Base-by-base conservation (phyloP, 2,888 invertebrate genomes). In the Heterodera filipjevi region DNA sequence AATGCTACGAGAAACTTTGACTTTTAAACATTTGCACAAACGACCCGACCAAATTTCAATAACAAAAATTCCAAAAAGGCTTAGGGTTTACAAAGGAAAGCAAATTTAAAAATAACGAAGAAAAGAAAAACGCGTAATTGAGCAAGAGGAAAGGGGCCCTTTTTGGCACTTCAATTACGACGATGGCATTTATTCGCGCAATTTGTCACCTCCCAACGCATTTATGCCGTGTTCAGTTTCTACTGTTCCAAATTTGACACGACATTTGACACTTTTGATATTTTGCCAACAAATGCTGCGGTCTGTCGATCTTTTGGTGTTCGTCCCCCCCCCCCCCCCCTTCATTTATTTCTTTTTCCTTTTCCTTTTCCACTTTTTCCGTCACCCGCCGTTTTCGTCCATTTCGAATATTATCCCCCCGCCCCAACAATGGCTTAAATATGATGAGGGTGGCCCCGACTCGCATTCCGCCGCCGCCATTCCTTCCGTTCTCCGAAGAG, bases 201-300 rank as follows among this genome's bases (percentile, higher is more conserved):
- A 39, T 39, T 39, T 39, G 39, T 39, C 39, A 39, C 39, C 39
- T 39, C 39, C 12, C 39, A 39, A 59, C 27, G 8, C 59, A 10
- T 27, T 59, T 59, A 10, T 59, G n/a, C 27, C n/a, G 59, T 59
- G 27, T 59, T 59, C 59, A 59, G 10, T 59, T 59, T 59, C 10
- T 0, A 27, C 10, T n/a, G 59, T 59, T 59, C 59, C 59, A 59
- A 59, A 59, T 10, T 59, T 59, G 27, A 6, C 59, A 59, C 6
- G 59, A 59, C 59, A 59, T 59, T 59, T 59, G 59, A 59, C 59
- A 59, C 59, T 59, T 59, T 59, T 39, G 8, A 59, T 59, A 59
- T 27, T 59, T 59, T 59, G 59, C 59, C 49, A 39, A 10, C 19
- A 49, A 49, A 49, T 19, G 49, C 0, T 49, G 49, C 39, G 39